Base-by-base conservation (phyloP, 2,888 invertebrate genomes). In the Spialia ferax region DNA sequence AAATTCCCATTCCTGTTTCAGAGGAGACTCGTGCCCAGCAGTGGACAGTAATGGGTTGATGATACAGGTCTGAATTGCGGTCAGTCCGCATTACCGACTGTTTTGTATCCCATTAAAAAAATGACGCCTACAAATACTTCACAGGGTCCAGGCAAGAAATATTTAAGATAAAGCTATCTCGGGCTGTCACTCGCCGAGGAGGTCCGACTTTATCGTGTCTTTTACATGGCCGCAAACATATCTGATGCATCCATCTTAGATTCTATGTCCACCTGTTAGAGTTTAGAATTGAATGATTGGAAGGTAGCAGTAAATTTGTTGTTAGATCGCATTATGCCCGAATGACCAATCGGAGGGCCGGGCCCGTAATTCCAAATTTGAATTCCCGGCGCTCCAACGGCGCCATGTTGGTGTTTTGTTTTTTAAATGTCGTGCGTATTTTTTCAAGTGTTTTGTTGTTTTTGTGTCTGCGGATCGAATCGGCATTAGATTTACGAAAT, bases 111-210 rank as follows among this genome's bases (percentile, higher is more conserved):
- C 45, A 61, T 61, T 54, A 29, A 67, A 61, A 55, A 73, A 73
- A 70, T 73, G 71, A 73, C 71, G 71, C 69, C 71, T 66, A 70
- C 66, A 69, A 55, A 73, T 68, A 73, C 69, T 72, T 72, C 62
- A 60, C 72, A 71, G 70, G 63, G 38, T 69, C 71, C 74, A 70
- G 73, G 72, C 74, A 74, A 75, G 71, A 75, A 78, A 77, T 78
- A 78, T 77, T 77, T 78, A 78, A 78, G 77, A 78, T 78, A 74
- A 74, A 70, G 60, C 73, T 76, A 78, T 78, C 78, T 73, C 60
- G 71, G 73, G 75, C 75, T 73, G 77, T 77, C 77, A 72, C 77
- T 72, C 72, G 71, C 63, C 77, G 70, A 73, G 78, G 77, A 76
- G 78, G 77, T 76, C 78, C 74, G 56, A 45, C 65, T 38, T 72